A percentile compares a stretch with the other conserved stretches of the same genome.
phyloP scores from a whole-genome alignment of 2,888 invertebrate species.

The Lepidocyrtoides sp. region DNA sequence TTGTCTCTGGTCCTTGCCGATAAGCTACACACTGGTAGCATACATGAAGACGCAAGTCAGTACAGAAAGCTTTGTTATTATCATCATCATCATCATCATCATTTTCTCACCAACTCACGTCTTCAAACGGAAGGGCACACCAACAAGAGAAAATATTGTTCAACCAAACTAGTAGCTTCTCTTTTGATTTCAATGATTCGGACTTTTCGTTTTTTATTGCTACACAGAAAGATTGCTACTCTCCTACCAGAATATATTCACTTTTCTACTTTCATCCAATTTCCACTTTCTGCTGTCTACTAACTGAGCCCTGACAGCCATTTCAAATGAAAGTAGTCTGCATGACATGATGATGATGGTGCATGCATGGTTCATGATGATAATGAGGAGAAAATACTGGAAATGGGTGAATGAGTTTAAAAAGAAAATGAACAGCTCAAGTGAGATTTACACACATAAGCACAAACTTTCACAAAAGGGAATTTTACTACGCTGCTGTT shows the following conservation, averaged over 20 bases:
- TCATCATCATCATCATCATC: too few relatives aligned
- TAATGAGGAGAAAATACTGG: conserved; percentile 18
- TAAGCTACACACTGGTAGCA: conserved; percentile 55
- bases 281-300: background rate
- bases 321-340: background rate
- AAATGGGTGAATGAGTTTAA: conserved; percentile 51
- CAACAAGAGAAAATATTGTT: background rate
- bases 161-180: background rate
- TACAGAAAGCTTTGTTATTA: background rate
- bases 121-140: background rate
- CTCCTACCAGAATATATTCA: background rate
- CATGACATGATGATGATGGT: background rate
- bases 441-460: conserved; percentile 14
- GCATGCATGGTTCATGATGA: conserved; percentile 23
- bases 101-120: conserved; percentile 15
- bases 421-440: background rate
- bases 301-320: conserved; percentile 11
- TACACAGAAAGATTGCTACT: background rate
- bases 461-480: background rate
- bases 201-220: background rate
- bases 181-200: background rate
- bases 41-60: background rate
- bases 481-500: background rate
- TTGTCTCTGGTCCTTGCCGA: conserved; percentile 71
- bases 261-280: conserved; percentile 11